Base-by-base conservation (phyloP, 2,888 invertebrate genomes). In the Entomobrya multifasciata region DNA sequence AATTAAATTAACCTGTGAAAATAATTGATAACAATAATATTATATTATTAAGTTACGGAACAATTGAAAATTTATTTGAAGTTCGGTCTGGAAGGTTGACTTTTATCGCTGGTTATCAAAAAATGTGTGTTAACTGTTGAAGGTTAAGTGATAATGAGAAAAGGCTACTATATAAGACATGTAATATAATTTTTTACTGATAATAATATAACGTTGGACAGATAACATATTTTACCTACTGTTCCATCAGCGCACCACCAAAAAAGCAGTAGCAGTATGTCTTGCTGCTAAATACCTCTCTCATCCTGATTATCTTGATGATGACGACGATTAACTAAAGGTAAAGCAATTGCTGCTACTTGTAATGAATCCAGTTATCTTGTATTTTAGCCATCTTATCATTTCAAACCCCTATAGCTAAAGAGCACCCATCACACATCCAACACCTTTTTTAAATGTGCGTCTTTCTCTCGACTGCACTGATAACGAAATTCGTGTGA, bases 391-490 rank as follows among this genome's bases (percentile, higher is more conserved):
- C 36, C 36, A 4, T 36, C 8, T 36, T 36, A 60, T 62, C 41
- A 87, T 87, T n/a, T n/a, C n/a, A n/a, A n/a, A n/a, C n/a, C n/a
- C n/a, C n/a, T n/a, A n/a, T n/a, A n/a, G n/a, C n/a, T n/a, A n/a
- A n/a, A n/a, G n/a, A n/a, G n/a, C n/a, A n/a, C n/a, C n/a, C n/a
- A n/a, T n/a, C n/a, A n/a, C 87, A 83, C 25, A 30, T 78, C 82
- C 78, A 87, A 87, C 87, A 87, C 87, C 87, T 78, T 36, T 36
- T 8, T 36, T 62, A 77, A 77, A 78, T n/a, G n/a, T n/a, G n/a
- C n/a, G n/a, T n/a, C n/a, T n/a, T n/a, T n/a, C n/a, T n/a, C n/a
- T n/a, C 44, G 76, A 27, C 70, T 70, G 74, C 67, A 47, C 86
- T 65, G 87, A 87, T 87, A 82, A 86, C 36, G 36, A 67, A 70